These are phyloP conservation scores for Neosilurus hyrtlii DNA, from an alignment of 2,797 vertebrate species.

Conservation along the genomic window DNA sequence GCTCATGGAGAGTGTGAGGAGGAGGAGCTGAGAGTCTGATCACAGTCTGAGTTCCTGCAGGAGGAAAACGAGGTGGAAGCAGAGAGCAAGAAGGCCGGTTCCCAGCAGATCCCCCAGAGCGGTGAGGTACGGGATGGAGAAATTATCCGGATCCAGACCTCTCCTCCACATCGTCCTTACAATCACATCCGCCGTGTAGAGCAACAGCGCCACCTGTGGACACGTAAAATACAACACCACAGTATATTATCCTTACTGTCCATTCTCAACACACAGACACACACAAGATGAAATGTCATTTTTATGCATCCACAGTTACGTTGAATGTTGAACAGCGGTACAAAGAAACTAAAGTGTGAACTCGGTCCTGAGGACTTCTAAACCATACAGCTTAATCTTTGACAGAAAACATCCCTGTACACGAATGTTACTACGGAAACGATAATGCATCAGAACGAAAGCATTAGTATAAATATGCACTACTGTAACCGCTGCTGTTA, in stretches of 20 bases:
- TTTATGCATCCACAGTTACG: neutral
- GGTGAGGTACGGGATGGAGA: slow-evolving; percentile 96
- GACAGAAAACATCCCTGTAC: no score
- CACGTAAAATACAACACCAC: neutral
- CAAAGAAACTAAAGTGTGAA: no score
- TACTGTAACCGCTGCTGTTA: neutral
- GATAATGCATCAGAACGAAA: neutral
- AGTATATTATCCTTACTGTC: neutral
- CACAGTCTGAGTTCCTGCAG: slow-evolving; percentile 66
- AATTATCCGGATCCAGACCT: slow-evolving; percentile 90
- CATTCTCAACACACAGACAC: neutral
- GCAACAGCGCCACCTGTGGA: slow-evolving; percentile 83
- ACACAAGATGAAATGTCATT: neutral
- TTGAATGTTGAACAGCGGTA: no score
- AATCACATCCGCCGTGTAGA: slow-evolving; percentile 86
- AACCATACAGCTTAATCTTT: no score
- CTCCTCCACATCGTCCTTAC: slow-evolving; percentile 86
- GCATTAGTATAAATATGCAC: neutral
- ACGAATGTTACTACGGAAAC: neutral
- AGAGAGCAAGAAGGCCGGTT: slow-evolving; percentile 85
- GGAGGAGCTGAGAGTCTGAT: slow-evolving; percentile 27
- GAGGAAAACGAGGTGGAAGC: slow-evolving; percentile 76
- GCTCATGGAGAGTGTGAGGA: neutral
- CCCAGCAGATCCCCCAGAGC: slow-evolving; percentile 92
- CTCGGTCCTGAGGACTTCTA: no score